Evolutionary conservation across 2,888 invertebrate species (phyloP).

Genomic region (Deroplatys truncata): DNA sequence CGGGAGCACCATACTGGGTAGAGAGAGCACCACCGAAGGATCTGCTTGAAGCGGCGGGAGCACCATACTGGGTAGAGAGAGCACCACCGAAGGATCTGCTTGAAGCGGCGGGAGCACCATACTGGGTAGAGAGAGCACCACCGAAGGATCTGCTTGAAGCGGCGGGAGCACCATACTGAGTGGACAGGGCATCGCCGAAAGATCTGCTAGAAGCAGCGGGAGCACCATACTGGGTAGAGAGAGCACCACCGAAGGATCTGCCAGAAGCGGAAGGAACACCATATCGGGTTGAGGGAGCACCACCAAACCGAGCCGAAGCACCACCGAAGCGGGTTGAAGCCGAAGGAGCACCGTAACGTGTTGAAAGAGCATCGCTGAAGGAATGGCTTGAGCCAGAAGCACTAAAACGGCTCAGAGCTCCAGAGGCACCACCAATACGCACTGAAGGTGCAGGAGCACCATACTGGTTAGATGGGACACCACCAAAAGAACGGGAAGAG

Average conservation of each 20-base stretch:
- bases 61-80: neutral
- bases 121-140: slow-evolving; percentile 33
- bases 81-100: too few species aligned
- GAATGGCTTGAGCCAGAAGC: too few species aligned
- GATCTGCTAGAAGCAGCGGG: neutral
- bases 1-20: slow-evolving; percentile 20
- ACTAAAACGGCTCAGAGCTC: too few species aligned
- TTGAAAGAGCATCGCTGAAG: slow-evolving; percentile 33
- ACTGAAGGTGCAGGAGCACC: neutral
- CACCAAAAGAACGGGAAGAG: neutral
- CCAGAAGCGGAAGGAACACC: slow-evolving; percentile 5
- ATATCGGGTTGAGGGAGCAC: slow-evolving; percentile 2
- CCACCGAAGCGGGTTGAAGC: too few species aligned
- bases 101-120: slow-evolving; percentile 37
- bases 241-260: neutral
- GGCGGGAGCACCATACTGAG: neutral
- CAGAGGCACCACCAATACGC: slow-evolving; percentile 18
- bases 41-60: neutral
- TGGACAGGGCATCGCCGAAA: neutral
- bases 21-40: neutral
- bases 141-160: slow-evolving; percentile 33
- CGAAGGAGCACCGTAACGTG: too few species aligned
- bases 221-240: neutral
- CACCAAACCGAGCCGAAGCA: neutral
- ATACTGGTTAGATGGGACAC: slow-evolving; percentile 7